Base-by-base conservation (phyloP, 2,113 vertebrate genomes). In the Fregata magnificens region DNA sequence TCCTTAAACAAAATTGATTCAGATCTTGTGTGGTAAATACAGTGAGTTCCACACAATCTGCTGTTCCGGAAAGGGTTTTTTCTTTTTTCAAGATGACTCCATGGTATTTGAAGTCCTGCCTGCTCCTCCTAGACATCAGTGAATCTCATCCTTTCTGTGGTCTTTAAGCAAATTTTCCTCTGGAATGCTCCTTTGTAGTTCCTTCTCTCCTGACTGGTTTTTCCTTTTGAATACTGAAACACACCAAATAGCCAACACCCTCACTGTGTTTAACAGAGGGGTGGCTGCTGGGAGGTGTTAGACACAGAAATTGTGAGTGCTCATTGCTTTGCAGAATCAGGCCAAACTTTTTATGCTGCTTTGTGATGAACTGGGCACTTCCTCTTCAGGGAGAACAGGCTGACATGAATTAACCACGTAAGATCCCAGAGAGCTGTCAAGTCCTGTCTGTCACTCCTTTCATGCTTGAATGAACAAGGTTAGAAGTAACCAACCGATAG, bases 121-220 rank as follows among this genome's bases (percentile, higher is more conserved):
- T 94, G 29, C 40, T 87, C 47, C 76, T 78, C 77, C 38, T 72
- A 93, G 94, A 91, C 94, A 89, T 93, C 88, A 79, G 17, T 65
- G 73, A 94, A 93, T 89, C 65, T 92, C 38, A 72, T 79, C 53
- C 62, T 90, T 95, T 91, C 22, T 0, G 0, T 21, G 25, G 31
- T 62, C 49, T 89, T 91, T 81, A 95, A 88, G 44, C 38, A 96
- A 96, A 93, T 92, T 82, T 95, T 90, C 42, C 36, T 85, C 66
- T 65, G 63, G 28, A 86, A 72, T 44, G 13, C 3, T 83, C 38
- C 76, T 96, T 93, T 93, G 88, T 92, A 95, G 73, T 93, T 94
- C 49, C 44, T 70, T 74, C 59, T 72, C 42, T 93, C 72, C 76
- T 86, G 63, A 69, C 94, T 96, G 55, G 49, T 86, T 95, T 94